A percentile compares a stretch with the other conserved stretches of the same genome.
Conservation (phyloP, 2,113 vertebrate genomes). For the Heterochromis multidens region DNA sequence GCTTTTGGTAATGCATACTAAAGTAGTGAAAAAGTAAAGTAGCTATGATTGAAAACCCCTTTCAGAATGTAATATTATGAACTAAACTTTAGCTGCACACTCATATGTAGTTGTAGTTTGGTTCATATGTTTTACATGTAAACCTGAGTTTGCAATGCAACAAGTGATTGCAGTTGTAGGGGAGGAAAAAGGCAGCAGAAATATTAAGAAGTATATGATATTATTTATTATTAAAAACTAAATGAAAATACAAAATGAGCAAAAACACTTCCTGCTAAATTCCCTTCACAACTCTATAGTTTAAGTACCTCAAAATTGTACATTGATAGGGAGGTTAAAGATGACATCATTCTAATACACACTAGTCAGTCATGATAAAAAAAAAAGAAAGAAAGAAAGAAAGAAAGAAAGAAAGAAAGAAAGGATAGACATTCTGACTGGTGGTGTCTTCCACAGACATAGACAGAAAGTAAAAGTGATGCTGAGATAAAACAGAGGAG, state of each 20-base stretch:
- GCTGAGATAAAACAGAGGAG: conserved; percentile 15
- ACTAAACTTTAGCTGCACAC: neutral
- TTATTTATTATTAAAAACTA: too few relatives aligned
- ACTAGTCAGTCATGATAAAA: neutral
- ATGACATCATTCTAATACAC: neutral
- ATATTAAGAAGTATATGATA: neutral
- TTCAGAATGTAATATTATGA: neutral
- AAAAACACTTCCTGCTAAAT: neutral
- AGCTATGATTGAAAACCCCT: neutral
- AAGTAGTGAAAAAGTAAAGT: neutral
- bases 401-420: neutral
- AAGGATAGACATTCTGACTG: neutral
- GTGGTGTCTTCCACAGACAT: neutral
- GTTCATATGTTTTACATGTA: neutral
- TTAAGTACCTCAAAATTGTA: neutral
- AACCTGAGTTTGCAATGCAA: neutral
- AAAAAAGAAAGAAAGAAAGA: neutral
- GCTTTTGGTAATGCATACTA: too few relatives aligned
- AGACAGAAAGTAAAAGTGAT: conserved; percentile 2
- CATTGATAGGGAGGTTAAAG: neutral
- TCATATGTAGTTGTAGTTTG: neutral
- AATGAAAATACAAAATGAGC: neutral
- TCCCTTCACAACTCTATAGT: neutral
- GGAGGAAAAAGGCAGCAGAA: neutral
- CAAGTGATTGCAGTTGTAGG: neutral